Evolutionary conservation across 2,797 vertebrate species (phyloP), one percentile per base, ranked within the genome.

Genomic region (Aplochiton taeniatus): DNA sequence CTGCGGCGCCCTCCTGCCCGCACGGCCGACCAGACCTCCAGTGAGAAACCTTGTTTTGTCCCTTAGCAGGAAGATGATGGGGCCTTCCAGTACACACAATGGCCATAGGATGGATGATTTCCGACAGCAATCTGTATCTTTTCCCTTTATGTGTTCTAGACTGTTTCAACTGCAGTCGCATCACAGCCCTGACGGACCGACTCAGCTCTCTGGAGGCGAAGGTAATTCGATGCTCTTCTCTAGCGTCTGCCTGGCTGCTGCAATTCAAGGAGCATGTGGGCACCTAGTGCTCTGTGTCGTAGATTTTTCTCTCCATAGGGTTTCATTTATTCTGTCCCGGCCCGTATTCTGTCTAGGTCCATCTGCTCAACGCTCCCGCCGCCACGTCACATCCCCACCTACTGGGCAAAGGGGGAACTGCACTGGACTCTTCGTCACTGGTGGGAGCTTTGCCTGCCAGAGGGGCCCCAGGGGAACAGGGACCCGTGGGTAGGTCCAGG

Each of bases 121-220:
- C 6, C 6, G 31, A 31, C 2, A 31, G 31, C 31, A 6, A 31
- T 51, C 49, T 69, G 16, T 13, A 9, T 60, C 44, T 58, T 18
- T 45, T 1, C 8, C 6, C 60, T 57, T 6, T 77, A 8, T 65
- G 55, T 76, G 62, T 78, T 69, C 46, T 70, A 98, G 96, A 83
- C 85, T 98, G 96, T 84, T 85, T 95, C 63, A 98, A 98, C 88
- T 98, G 96, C 89, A 97, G 93, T 89, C 90, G 80, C 31, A 82
- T 96, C 42, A 87, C 90, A 4, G 93, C 93, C 76, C 73, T 98
- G 70, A 89, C 88, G 0, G 91, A 95, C 60, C 89, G 92, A 9
- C 90, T 98, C 52, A 86, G 79, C 82, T 90, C 89, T 1, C 88
- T 98, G 50, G 96, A 98, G 80, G 78, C 86, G 0, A 96, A 96